Evolutionary conservation across 2,888 invertebrate species (phyloP).

Genomic region (Trichopria drosophilae): DNA sequence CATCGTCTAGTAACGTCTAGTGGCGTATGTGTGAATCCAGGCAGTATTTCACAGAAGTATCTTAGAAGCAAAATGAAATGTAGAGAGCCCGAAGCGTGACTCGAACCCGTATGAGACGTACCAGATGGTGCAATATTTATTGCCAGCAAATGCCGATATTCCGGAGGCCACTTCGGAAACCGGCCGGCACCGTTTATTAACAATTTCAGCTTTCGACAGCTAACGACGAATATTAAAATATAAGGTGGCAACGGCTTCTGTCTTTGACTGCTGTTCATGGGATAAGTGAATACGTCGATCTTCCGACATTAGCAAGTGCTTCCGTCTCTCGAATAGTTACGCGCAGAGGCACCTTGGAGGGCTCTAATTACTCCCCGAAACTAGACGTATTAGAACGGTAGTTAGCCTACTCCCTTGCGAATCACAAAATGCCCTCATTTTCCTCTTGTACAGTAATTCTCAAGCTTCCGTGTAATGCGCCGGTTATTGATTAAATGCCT

Average conservation of each 20-base stretch:
- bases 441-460: no score
- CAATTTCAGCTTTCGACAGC: no score
- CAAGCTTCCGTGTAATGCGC: no score
- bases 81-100: slow-evolving; percentile 50
- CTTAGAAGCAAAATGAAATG: slow-evolving; percentile 52
- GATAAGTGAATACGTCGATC: no score
- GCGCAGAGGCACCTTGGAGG: no score
- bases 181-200: slow-evolving; percentile 9
- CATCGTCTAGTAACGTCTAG: no score
- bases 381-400: slow-evolving; percentile 23
- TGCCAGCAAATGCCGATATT: slow-evolving; percentile 31
- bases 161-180: slow-evolving; percentile 10
- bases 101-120: slow-evolving; percentile 50
- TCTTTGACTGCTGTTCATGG: no score
- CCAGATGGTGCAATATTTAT: slow-evolving; percentile 56
- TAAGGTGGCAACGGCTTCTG: background rate
- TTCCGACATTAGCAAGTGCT: no score
- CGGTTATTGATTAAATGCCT: no score
- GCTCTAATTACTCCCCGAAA: slow-evolving; percentile 29
- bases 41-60: slow-evolving; percentile 51
- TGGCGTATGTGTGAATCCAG: no score
- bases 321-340: no score
- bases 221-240: slow-evolving; percentile 2
- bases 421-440: no score
- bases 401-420: slow-evolving; percentile 29